phyloP scores from a whole-genome alignment of 1,140 invertebrate genomes.

The Heliconius himera region DNA sequence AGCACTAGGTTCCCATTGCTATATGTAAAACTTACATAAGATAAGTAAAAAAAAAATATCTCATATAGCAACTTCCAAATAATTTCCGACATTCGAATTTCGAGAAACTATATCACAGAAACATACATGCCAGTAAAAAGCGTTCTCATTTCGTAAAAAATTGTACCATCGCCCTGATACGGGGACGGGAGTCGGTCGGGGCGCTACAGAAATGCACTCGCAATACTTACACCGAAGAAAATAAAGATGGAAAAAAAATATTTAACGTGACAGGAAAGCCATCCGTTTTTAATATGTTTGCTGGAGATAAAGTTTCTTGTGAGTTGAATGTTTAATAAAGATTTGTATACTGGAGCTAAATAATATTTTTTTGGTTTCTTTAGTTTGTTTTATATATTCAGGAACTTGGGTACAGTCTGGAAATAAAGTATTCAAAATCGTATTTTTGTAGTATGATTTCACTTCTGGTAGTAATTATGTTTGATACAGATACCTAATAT shows the following conservation, averaged over 20 bases:
- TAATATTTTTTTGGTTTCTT: neutral
- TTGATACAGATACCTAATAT: too few species aligned
- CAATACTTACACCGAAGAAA: slow-evolving; percentile 2
- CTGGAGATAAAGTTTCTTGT: slow-evolving; percentile 5
- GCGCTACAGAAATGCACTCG: neutral
- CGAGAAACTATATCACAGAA: neutral
- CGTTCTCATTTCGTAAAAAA: slow-evolving; percentile 8
- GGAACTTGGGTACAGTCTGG: too few species aligned
- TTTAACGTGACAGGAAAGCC: slow-evolving; percentile 7
- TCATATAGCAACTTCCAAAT: neutral
- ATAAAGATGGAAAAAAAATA: slow-evolving; percentile 4
- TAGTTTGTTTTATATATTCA: neutral
- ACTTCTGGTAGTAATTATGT: too few species aligned
- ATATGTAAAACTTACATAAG: neutral
- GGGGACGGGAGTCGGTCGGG: neutral
- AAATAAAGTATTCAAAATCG: too few species aligned
- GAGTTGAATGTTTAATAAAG: neutral
- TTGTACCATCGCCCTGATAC: neutral
- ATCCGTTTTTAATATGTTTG: slow-evolving; percentile 4
- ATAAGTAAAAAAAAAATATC: neutral
- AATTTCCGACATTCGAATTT: neutral
- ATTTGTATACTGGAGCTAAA: neutral
- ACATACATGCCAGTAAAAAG: neutral
- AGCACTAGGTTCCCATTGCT: too few species aligned
- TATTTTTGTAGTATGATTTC: too few species aligned